phyloP scores from a whole-genome alignment of 2,888 invertebrate genomes.

The Hecatera dysodea region DNA sequence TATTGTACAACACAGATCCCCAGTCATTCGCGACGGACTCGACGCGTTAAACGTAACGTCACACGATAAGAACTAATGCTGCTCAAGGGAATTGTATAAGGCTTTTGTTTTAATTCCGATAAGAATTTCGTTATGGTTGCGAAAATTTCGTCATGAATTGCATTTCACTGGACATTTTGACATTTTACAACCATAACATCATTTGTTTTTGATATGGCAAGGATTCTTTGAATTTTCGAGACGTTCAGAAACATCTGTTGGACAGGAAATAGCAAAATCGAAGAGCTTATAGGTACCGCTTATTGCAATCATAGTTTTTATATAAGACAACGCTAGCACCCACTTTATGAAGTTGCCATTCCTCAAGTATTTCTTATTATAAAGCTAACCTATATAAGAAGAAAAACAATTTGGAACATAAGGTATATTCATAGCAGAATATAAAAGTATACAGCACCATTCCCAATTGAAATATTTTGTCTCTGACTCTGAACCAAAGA shows the following conservation, averaged over 20 bases:
- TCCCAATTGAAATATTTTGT: too few relatives aligned
- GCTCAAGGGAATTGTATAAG: constrained; percentile 49
- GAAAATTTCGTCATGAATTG: constrained; percentile 73
- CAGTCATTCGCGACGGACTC: constrained; percentile 18
- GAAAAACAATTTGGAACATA: too few relatives aligned
- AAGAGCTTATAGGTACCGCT: too few relatives aligned
- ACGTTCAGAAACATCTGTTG: constrained; percentile 5
- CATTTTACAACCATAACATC: constrained; percentile 54
- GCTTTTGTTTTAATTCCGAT: constrained; percentile 65
- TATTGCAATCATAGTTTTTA: too few relatives aligned
- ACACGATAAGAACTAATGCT: constrained; percentile 33
- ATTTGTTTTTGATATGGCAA: constrained; percentile 55
- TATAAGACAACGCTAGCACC: too few relatives aligned
- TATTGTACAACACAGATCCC: constrained; percentile 52
- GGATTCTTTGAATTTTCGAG: constrained; percentile 1
- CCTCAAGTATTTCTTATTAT: not conserved
- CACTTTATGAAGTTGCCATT: constrained; percentile 3
- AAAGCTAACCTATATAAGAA: too few relatives aligned
- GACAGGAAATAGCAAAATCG: fast-evolving
- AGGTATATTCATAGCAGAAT: too few relatives aligned
- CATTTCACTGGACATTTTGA: constrained; percentile 66
- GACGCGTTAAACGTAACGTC: constrained; percentile 44
- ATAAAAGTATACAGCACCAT: too few relatives aligned
- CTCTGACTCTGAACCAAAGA: too few relatives aligned
- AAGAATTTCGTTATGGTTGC: constrained; percentile 72